Conservation (phyloP, 2,888 invertebrate species). For the Iselma pallidipennis region DNA sequence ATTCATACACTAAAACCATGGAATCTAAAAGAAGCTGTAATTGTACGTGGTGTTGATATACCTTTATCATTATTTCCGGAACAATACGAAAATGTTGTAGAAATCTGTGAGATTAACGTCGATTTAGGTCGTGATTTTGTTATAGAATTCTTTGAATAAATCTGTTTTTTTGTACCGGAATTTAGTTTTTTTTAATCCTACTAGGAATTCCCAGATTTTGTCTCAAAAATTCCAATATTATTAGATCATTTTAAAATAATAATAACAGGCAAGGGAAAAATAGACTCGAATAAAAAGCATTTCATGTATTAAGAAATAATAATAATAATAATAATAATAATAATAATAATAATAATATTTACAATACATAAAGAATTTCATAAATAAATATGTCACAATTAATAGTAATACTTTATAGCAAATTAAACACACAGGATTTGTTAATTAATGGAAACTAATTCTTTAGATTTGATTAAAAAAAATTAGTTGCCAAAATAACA, state of each 20-base stretch:
- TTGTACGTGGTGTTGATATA: background rate
- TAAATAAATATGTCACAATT: conserved; percentile 28
- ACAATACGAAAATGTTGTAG: background rate
- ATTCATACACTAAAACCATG: background rate
- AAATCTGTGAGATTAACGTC: background rate
- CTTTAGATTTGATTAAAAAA: conserved; percentile 18
- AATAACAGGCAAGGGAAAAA: too few species aligned
- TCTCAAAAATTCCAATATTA: too few species aligned
- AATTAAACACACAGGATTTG: conserved; percentile 17
- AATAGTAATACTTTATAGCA: conserved; percentile 22
- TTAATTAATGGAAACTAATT: conserved; percentile 17
- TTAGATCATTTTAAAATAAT: too few species aligned
- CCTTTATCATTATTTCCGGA: background rate
- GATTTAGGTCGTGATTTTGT: background rate
- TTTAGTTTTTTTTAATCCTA: too few species aligned
- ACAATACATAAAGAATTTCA: conserved; percentile 36
- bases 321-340: conserved; percentile 40
- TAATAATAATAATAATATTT: conserved; percentile 40
- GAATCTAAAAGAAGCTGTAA: background rate
- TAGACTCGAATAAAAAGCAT: conserved; percentile 30
- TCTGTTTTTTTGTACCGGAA: too few species aligned
- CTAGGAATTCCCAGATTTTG: too few species aligned
- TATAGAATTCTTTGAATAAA: background rate
- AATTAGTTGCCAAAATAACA: conserved; percentile 16
- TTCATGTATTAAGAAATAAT: conserved; percentile 42